A percentile compares a stretch with the other conserved stretches of the same genome.
phyloP scores from a whole-genome alignment of 2,888 invertebrate genomes.

The Mythimna pallens region DNA sequence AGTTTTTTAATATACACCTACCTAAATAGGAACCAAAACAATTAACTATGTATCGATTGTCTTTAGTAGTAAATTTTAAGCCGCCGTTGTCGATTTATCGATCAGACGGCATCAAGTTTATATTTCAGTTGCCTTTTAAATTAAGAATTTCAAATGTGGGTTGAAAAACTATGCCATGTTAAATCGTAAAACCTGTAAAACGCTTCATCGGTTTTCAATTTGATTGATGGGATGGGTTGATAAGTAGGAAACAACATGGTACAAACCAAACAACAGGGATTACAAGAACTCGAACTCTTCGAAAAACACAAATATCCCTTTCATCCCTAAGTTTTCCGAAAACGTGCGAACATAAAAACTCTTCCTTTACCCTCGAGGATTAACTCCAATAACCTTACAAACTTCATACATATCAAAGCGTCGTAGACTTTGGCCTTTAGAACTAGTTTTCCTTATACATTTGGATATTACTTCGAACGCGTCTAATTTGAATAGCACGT shows the following conservation, averaged over 20 bases:
- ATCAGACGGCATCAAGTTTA: no score
- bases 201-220: background rate
- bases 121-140: no score
- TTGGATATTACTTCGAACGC: conserved; percentile 42
- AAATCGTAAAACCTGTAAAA: background rate
- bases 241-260: background rate
- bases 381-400: conserved; percentile 38
- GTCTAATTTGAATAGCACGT: conserved; percentile 35
- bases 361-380: conserved; percentile 27
- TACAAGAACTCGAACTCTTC: conserved; percentile 11
- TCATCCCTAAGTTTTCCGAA: conserved; percentile 13
- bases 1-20: no score
- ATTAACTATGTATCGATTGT: no score
- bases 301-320: conserved; percentile 29
- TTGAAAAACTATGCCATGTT: background rate
- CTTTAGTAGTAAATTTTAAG: no score
- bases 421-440: conserved; percentile 17
- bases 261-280: conserved; percentile 15
- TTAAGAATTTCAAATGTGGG: background rate
- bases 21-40: no score
- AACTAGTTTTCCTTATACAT: conserved; percentile 24
- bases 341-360: conserved; percentile 20
- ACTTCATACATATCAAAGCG: conserved; percentile 57
- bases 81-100: no score
- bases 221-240: background rate